Evolutionary conservation across 2,113 vertebrate genomes (phyloP).

Genomic region (Colossoma macropomum): DNA sequence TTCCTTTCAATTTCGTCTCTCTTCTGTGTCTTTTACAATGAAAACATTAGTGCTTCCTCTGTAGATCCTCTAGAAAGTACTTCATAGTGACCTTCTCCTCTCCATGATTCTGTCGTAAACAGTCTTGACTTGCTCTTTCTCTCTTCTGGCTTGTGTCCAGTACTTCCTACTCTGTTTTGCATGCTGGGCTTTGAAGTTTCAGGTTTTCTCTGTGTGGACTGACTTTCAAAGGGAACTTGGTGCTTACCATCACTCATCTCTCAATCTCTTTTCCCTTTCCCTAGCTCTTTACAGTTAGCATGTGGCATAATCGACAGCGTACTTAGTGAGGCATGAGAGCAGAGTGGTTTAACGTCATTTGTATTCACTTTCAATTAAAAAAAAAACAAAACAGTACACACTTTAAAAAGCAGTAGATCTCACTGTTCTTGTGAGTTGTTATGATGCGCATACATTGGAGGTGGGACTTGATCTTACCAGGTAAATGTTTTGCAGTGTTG

Average conservation of each 20-base stretch:
- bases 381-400: not conserved
- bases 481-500: not conserved
- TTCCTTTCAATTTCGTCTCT: not conserved
- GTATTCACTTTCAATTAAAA: not conserved
- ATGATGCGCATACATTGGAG: not conserved
- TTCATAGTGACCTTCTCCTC: slow-evolving; percentile 1
- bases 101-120: slow-evolving; percentile 17
- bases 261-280: slow-evolving; percentile 13
- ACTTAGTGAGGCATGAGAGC: not conserved
- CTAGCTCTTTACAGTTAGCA: not conserved
- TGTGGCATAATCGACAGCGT: not conserved
- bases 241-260: slow-evolving; percentile 9
- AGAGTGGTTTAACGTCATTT: not conserved
- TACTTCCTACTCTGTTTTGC: slow-evolving; percentile 53
- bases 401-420: not conserved
- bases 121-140: not conserved
- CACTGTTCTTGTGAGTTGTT: not conserved
- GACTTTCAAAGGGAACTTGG: slow-evolving; percentile 30
- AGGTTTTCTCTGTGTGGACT: slow-evolving; percentile 44
- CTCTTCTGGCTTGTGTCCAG: slow-evolving; percentile 44
- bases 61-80: slow-evolving; percentile 11
- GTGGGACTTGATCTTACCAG: not conserved
- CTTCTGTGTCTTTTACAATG: not conserved
- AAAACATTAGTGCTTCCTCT: slow-evolving; percentile 2
- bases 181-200: slow-evolving; percentile 55